Conservation (phyloP, 1,140 invertebrate genomes). For the Pissodes strobi region DNA sequence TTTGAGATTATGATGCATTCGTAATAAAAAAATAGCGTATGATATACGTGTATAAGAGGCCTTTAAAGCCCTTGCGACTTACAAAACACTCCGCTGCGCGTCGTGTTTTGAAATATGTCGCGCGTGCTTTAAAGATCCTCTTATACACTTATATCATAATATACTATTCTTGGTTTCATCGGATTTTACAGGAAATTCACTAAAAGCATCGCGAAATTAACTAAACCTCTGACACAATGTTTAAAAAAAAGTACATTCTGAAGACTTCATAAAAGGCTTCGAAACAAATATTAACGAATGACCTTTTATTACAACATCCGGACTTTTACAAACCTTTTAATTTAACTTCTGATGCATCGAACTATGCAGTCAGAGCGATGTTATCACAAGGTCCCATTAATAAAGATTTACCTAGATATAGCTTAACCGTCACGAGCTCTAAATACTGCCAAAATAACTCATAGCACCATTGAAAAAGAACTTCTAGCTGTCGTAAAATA, state of each 20-base stretch:
- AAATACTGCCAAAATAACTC: constrained; percentile 44
- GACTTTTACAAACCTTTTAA: constrained; percentile 46
- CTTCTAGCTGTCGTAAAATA: constrained; percentile 44
- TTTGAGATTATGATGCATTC: too few species aligned
- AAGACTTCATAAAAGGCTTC: constrained; percentile 31
- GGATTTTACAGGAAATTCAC: constrained; percentile 43
- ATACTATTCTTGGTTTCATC: too few species aligned
- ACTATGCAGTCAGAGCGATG: constrained; percentile 34
- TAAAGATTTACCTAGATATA: constrained; percentile 42
- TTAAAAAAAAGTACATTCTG: constrained; percentile 26
- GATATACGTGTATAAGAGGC: too few species aligned
- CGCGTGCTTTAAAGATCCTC: too few species aligned
- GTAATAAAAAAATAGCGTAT: too few species aligned
- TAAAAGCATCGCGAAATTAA: too few species aligned
- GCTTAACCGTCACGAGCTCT: constrained; percentile 44
- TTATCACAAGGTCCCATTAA: constrained; percentile 25
- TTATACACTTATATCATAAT: too few species aligned
- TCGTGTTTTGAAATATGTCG: too few species aligned
- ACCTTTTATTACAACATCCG: constrained; percentile 48
- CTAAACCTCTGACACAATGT: too few species aligned
- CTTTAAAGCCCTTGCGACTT: too few species aligned
- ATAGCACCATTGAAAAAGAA: constrained; percentile 48
- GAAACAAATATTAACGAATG: constrained; percentile 26
- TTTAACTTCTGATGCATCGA: neutral
- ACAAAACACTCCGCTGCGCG: too few species aligned